A percentile compares a stretch with the other conserved stretches of the same genome.
These are phyloP conservation scores for Callinectes sapidus DNA, from an alignment of 2,888 invertebrate genomes.

Conservation along the genomic window DNA sequence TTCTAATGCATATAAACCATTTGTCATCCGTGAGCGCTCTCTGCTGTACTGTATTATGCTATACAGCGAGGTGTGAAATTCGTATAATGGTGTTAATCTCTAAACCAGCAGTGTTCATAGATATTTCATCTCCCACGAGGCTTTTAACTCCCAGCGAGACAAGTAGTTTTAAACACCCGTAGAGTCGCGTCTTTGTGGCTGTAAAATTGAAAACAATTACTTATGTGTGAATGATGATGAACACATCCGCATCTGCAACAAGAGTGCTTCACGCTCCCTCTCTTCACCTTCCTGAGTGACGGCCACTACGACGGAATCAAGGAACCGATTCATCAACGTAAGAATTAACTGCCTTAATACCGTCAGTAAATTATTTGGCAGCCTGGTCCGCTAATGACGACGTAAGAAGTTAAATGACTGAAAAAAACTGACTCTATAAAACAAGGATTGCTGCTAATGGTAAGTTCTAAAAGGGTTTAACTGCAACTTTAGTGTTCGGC, in stretches of 20 bases:
- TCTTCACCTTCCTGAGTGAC: background rate
- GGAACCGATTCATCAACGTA: background rate
- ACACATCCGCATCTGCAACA: background rate
- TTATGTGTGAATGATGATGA: background rate
- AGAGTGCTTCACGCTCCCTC: background rate
- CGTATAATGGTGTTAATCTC: background rate
- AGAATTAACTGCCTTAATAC: background rate
- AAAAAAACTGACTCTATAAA: background rate
- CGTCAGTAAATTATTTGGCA: conserved; percentile 9
- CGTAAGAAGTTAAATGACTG: background rate
- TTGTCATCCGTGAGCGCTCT: background rate
- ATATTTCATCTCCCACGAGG: background rate
- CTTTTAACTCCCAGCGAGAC: background rate
- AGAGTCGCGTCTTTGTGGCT: background rate
- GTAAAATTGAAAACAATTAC: background rate
- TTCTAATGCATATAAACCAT: background rate
- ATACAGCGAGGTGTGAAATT: background rate
- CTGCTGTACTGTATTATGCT: background rate
- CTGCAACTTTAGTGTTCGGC: background rate
- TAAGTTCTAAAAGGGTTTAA: background rate
- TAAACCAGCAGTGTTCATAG: background rate
- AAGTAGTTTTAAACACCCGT: background rate
- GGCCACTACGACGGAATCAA: background rate
- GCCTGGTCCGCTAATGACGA: background rate
- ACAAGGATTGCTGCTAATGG: background rate